A percentile compares a stretch with the other conserved stretches of the same genome.
phyloP scores from a whole-genome alignment of 1,140 invertebrate species.

The Arctopsyche grandis region DNA sequence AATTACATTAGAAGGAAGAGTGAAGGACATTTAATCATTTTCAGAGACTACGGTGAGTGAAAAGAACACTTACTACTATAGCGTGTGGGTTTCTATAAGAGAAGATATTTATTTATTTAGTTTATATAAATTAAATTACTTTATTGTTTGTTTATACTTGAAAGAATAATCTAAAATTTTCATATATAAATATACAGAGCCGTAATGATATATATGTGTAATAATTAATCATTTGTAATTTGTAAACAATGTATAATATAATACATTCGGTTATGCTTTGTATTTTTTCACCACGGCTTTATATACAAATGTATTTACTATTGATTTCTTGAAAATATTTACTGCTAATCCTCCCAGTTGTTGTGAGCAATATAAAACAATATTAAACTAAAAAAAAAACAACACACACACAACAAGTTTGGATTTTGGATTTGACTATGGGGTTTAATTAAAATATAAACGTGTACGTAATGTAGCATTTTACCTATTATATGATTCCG shows the following conservation, averaged over 20 bases:
- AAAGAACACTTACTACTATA: constrained; percentile 46
- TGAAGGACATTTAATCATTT: constrained; percentile 16
- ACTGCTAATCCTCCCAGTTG: constrained; percentile 49
- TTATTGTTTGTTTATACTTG: too few species aligned
- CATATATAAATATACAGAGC: background rate
- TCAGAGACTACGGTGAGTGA: constrained; percentile 29
- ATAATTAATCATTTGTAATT: too few species aligned
- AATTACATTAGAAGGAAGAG: constrained; percentile 20
- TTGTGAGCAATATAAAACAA: constrained; percentile 14
- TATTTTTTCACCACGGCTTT: background rate
- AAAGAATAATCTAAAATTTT: background rate
- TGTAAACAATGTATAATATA: background rate
- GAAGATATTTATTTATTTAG: background rate
- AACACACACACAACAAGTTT: background rate
- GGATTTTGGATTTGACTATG: constrained; percentile 45
- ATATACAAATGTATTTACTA: background rate
- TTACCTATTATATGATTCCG: constrained; percentile 69
- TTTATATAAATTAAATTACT: background rate
- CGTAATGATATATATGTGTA: background rate
- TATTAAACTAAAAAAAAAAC: constrained; percentile 1
- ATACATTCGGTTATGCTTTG: too few species aligned
- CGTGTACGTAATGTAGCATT: constrained; percentile 42
- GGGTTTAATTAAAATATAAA: background rate
- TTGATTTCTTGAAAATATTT: constrained; percentile 24
- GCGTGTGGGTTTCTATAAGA: constrained; percentile 39